These are phyloP conservation scores for Catocala nupta DNA, from an alignment of 2,888 invertebrate genomes.

Conservation along the genomic window DNA sequence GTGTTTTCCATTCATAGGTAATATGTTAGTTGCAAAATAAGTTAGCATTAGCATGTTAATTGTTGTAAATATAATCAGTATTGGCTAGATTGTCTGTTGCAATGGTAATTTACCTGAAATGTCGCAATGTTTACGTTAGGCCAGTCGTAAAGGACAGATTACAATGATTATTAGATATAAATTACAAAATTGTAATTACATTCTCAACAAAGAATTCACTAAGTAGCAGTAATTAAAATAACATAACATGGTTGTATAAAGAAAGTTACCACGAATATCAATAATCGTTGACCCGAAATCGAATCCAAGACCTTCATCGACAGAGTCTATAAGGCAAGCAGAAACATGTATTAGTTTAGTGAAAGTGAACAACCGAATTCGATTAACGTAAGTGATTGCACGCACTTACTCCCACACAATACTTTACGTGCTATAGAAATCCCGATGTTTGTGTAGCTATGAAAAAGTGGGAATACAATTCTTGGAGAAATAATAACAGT, in stretches of 20 bases:
- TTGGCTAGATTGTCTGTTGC: constrained; percentile 39
- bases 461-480: constrained; percentile 19
- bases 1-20: background rate
- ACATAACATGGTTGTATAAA: constrained; percentile 16
- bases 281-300: constrained; percentile 48
- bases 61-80: constrained; percentile 45
- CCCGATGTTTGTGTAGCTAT: constrained; percentile 16
- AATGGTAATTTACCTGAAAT: constrained; percentile 31
- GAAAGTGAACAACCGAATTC: constrained; percentile 57
- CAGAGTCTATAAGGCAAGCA: constrained; percentile 38
- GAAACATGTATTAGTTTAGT: constrained; percentile 48
- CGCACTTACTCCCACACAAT: constrained; percentile 37
- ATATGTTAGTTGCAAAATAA: constrained; percentile 8
- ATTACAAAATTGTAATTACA: constrained; percentile 20
- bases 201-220: constrained; percentile 7
- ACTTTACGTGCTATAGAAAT: constrained; percentile 33
- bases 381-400: constrained; percentile 50
- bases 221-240: constrained; percentile 17
- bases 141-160: constrained; percentile 18
- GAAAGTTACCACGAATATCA: constrained; percentile 43
- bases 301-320: constrained; percentile 41
- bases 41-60: constrained; percentile 31
- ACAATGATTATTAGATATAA: constrained; percentile 6
- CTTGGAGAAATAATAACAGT: background rate
- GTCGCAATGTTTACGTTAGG: constrained; percentile 34